Percentiles rank a stretch among this genome's conserved stretches.
These are phyloP conservation scores for Anoplophora glabripennis DNA, from an alignment of 1,140 invertebrate genomes.

Conservation along the genomic window DNA sequence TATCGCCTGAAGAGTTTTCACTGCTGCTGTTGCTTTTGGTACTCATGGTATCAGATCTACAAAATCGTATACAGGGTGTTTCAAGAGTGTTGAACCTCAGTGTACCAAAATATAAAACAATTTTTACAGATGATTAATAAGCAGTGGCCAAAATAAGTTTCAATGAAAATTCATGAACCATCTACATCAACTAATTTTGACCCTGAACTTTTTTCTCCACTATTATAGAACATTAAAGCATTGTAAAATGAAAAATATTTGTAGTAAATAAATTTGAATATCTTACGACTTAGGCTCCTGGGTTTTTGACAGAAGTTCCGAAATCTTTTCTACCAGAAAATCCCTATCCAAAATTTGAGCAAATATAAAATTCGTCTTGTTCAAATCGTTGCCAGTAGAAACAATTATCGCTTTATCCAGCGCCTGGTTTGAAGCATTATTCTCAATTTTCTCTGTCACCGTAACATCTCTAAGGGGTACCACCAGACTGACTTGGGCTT, in stretches of 20 bases:
- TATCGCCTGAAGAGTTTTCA: not conserved
- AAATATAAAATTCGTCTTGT: conserved; percentile 84
- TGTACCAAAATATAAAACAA: too few species aligned
- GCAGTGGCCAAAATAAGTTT: too few species aligned
- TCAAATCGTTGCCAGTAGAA: conserved; percentile 69
- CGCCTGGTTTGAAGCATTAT: conserved; percentile 55
- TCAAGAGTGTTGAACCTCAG: too few species aligned
- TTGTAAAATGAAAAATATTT: too few species aligned
- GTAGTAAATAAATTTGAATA: not conserved
- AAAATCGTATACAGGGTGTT: too few species aligned
- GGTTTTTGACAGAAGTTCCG: conserved; percentile 61
- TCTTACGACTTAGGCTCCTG: conserved; percentile 31
- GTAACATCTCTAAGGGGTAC: conserved; percentile 82
- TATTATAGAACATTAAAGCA: too few species aligned
- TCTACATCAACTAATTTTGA: too few species aligned
- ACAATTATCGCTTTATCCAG: conserved; percentile 83
- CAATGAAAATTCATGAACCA: too few species aligned
- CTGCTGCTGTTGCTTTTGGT: conserved; percentile 10
- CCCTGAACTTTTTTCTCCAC: too few species aligned
- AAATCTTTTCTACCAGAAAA: conserved; percentile 87
- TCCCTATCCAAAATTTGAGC: conserved; percentile 84
- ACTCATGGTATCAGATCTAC: not conserved
- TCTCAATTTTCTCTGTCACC: conserved; percentile 71
- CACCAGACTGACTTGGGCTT: conserved; percentile 79
- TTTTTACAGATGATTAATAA: too few species aligned